Conservation (phyloP, 1,140 invertebrate genomes). For the Drosophila kanapiae region DNA sequence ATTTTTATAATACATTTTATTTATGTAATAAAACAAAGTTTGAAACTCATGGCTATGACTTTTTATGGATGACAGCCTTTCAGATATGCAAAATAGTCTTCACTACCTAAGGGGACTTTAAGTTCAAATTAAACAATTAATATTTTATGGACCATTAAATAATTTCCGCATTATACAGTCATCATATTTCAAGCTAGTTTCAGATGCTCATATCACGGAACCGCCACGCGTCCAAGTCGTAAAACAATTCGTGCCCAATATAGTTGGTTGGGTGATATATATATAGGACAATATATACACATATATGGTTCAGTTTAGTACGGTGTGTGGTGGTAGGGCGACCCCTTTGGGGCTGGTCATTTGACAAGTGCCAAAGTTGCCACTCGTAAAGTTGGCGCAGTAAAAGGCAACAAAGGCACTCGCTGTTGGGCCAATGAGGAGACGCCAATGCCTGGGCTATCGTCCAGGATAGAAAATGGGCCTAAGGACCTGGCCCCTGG, state of each 20-base stretch:
- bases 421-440: too few relatives aligned
- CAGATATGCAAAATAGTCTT: background rate
- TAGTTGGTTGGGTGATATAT: slow-evolving; percentile 30
- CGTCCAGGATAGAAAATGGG: slow-evolving; percentile 17
- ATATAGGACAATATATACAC: background rate
- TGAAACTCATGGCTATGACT: too few relatives aligned
- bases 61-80: background rate
- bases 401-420: slow-evolving; percentile 50
- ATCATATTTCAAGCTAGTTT: slow-evolving; percentile 28
- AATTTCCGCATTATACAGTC: slow-evolving; percentile 33
- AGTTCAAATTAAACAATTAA: slow-evolving; percentile 33
- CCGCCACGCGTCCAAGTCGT: slow-evolving; percentile 51
- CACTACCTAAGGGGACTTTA: background rate
- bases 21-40: background rate
- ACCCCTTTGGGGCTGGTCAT: slow-evolving; percentile 57
- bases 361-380: slow-evolving; percentile 68
- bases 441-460: slow-evolving; percentile 16
- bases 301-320: background rate
- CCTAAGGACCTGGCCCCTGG: slow-evolving; percentile 37
- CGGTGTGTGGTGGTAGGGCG: slow-evolving; percentile 7
- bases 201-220: slow-evolving; percentile 14
- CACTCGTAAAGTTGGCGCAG: slow-evolving; percentile 67
- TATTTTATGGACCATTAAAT: slow-evolving; percentile 38
- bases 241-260: slow-evolving; percentile 58
- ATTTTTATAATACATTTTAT: background rate